Conservation (phyloP, 2,888 invertebrate genomes). For the Clunio marinus region DNA sequence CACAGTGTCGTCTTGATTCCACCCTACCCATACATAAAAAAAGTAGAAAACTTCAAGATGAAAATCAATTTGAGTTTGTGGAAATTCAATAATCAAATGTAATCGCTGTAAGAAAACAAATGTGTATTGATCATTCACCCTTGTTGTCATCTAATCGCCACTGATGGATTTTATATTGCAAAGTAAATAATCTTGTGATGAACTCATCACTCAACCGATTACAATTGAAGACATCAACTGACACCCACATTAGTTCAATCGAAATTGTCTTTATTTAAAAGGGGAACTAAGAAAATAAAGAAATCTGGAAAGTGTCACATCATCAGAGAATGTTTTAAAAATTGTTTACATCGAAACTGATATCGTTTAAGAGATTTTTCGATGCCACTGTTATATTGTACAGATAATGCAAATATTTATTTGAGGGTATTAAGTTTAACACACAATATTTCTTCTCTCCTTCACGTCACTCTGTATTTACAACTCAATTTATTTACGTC, state of each 20-base stretch:
- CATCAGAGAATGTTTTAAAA: constrained; percentile 8
- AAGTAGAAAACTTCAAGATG: too few relatives aligned
- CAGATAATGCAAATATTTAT: constrained; percentile 39
- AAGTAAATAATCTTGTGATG: constrained; percentile 21
- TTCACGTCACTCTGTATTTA: constrained; percentile 30
- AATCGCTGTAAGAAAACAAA: not conserved
- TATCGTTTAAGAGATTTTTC: constrained; percentile 4
- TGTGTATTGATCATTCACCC: not conserved
- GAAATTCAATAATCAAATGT: not conserved
- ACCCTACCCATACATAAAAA: too few relatives aligned
- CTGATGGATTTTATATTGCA: constrained; percentile 15
- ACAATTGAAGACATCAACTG: not conserved
- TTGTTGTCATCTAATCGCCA: not conserved
- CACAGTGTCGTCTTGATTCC: constrained; percentile 6
- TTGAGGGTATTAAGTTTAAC: constrained; percentile 35
- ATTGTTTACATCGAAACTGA: constrained; percentile 33
- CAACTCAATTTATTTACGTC: constrained; percentile 38
- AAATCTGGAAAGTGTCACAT: constrained; percentile 12
- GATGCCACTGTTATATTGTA: constrained; percentile 16
- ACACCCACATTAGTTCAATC: constrained; percentile 7
- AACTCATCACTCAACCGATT: not conserved
- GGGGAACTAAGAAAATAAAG: not conserved
- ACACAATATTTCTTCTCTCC: constrained; percentile 7
- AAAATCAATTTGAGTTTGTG: constrained; percentile 6
- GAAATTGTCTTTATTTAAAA: too few relatives aligned